These are phyloP conservation scores for Cephus rjabovi DNA, from an alignment of 2,888 invertebrate species.

Conservation along the genomic window DNA sequence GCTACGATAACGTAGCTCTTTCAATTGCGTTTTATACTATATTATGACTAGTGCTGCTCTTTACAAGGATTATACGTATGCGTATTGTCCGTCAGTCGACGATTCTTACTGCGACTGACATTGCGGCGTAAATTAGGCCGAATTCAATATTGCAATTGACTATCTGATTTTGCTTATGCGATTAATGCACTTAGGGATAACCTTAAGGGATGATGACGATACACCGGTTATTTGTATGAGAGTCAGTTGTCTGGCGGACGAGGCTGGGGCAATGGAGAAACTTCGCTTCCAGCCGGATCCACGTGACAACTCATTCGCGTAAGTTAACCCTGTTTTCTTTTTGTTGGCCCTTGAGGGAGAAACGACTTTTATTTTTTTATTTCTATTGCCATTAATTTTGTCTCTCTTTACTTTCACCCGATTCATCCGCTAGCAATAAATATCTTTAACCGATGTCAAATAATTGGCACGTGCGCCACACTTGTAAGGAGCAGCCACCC, in stretches of 20 bases:
- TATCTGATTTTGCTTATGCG: background rate
- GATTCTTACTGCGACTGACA: background rate
- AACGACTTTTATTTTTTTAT: background rate
- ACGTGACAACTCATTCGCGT: too few relatives aligned
- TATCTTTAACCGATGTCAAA: background rate
- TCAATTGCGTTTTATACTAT: constrained; percentile 39
- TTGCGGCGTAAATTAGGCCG: background rate
- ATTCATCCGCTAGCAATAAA: background rate
- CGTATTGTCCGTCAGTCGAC: background rate
- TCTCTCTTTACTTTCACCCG: background rate
- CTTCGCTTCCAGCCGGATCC: too few relatives aligned
- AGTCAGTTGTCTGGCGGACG: too few relatives aligned
- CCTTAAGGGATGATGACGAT: too few relatives aligned
- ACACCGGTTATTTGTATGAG: too few relatives aligned
- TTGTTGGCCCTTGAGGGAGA: background rate
- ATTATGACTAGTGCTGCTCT: constrained; percentile 32
- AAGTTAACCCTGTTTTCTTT: too few relatives aligned
- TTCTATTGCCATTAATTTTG: background rate
- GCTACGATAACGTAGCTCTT: constrained; percentile 52
- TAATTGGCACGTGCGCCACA: background rate
- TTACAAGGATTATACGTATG: constrained; percentile 33
- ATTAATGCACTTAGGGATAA: background rate
- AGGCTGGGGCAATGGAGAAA: too few relatives aligned
- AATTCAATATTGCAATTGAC: background rate
- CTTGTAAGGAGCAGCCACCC: background rate